phyloP scores from a whole-genome alignment of 2,888 invertebrate species.

The Rhabditoides inermis region DNA sequence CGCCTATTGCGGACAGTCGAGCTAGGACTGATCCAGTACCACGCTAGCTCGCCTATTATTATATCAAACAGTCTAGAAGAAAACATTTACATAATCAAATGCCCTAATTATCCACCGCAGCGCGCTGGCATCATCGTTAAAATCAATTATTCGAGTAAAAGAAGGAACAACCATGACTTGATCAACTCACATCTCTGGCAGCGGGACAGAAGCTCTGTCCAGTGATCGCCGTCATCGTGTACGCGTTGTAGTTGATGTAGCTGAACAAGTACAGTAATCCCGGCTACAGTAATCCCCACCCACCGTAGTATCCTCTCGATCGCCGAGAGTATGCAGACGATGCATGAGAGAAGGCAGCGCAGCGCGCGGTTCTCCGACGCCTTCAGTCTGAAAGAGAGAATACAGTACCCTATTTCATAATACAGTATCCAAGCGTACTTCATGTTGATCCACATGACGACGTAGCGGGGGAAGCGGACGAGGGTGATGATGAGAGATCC shows the following conservation, averaged over 20 bases:
- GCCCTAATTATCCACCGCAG: too few relatives aligned
- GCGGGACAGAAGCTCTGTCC: slow-evolving; percentile 82
- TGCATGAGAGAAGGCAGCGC: slow-evolving; percentile 62
- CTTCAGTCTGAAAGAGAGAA: slow-evolving; percentile 46
- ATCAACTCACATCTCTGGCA: slow-evolving; percentile 69
- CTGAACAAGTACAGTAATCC: too few relatives aligned
- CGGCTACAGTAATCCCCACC: too few relatives aligned
- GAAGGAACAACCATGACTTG: slow-evolving; percentile 10
- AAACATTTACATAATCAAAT: too few relatives aligned
- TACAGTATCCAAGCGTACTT: slow-evolving; percentile 53
- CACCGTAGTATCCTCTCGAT: slow-evolving; percentile 82
- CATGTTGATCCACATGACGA: slow-evolving; percentile 53
- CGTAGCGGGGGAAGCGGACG: slow-evolving; percentile 54
- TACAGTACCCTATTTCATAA: too few relatives aligned
- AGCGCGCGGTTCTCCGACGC: slow-evolving; percentile 50
- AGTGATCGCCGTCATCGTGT: slow-evolving; percentile 84
- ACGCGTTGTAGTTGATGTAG: slow-evolving; percentile 85
- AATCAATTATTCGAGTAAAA: too few relatives aligned
- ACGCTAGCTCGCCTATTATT: too few relatives aligned
- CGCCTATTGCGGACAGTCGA: too few relatives aligned
- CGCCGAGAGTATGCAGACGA: slow-evolving; percentile 81
- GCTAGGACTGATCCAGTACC: too few relatives aligned
- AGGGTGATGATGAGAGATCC: slow-evolving; percentile 54
- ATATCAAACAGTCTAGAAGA: too few relatives aligned
- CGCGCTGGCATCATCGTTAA: too few relatives aligned